A percentile compares a stretch with the other conserved stretches of the same genome.
Evolutionary conservation across 92 coral and sea anemone species (phyloP).

Genomic region (Zoanthus sansibaricus): DNA sequence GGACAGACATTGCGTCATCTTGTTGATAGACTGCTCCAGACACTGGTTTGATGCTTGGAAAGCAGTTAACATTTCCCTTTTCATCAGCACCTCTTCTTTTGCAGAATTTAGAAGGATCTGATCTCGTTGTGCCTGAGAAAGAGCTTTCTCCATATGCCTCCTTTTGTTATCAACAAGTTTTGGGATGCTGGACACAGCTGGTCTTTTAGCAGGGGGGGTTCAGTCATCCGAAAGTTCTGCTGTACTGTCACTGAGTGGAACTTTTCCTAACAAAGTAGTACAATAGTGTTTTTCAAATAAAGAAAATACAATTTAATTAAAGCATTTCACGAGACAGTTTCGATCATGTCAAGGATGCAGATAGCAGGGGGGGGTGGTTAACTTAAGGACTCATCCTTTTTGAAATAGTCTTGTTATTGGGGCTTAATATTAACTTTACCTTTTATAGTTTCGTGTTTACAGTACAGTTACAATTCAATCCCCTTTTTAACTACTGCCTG

Average conservation of each 20-base stretch:
- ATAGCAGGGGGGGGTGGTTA: constrained; percentile 6
- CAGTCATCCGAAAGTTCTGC: constrained; percentile 3
- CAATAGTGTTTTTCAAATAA: constrained; percentile 5
- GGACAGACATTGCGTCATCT: background rate
- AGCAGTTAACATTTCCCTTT: background rate
- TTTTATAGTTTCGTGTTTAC: constrained; percentile 2
- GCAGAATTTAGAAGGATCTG: constrained; percentile 15
- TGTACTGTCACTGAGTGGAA: constrained; percentile 18
- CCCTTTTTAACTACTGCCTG: constrained; percentile 13
- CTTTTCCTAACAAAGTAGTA: constrained; percentile 13
- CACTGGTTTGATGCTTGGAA: constrained; percentile 3
- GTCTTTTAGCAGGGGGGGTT: constrained; percentile 12
- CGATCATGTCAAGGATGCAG: constrained; percentile 2
- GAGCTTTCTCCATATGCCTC: constrained; percentile 4
- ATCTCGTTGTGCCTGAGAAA: constrained; percentile 7
- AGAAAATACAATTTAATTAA: too few relatives aligned
- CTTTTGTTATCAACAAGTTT: constrained; percentile 8
- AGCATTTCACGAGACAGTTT: background rate
- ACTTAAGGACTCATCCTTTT: background rate
- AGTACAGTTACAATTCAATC: constrained; percentile 6
- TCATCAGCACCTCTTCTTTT: constrained; percentile 7
- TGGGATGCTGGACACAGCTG: constrained; percentile 19
- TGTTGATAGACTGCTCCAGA: constrained; percentile 8
- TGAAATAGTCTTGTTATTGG: constrained; percentile 7
- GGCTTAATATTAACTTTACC: background rate